A percentile compares a stretch with the other conserved stretches of the same genome.
Evolutionary conservation across 2,113 vertebrate species (phyloP).

Genomic region (Hippocampus abdominalis): DNA sequence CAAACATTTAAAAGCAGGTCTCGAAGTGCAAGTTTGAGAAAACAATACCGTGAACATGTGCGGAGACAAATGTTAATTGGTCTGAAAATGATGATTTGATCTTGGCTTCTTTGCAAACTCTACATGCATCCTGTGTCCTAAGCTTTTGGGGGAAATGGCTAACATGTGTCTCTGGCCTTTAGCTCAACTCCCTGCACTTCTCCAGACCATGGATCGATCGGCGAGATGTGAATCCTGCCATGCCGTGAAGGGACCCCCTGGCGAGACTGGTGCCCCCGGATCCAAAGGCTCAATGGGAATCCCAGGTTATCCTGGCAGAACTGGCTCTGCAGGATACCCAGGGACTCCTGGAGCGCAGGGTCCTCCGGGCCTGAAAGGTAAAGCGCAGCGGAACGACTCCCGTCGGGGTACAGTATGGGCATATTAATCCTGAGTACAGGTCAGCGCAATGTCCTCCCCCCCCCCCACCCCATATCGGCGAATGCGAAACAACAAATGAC

Average conservation of each 20-base stretch:
- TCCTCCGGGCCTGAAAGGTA: slow-evolving; percentile 72
- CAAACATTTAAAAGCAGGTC: background rate
- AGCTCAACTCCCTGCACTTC: slow-evolving; percentile 72
- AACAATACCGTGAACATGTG: background rate
- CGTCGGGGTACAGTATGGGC: background rate
- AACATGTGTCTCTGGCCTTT: slow-evolving; percentile 16
- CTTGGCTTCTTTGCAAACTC: background rate
- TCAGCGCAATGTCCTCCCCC: background rate
- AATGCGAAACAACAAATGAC: slow-evolving; percentile 37
- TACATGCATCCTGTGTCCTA: too few relatives aligned
- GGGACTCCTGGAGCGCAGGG: slow-evolving; percentile 71
- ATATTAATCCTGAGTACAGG: background rate
- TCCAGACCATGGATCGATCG: slow-evolving; percentile 60
- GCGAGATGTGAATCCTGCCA: slow-evolving; percentile 63
- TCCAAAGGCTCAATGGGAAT: slow-evolving; percentile 66
- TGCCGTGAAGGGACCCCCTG: slow-evolving; percentile 65
- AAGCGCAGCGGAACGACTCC: slow-evolving; percentile 5
- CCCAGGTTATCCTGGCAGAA: slow-evolving; percentile 70
- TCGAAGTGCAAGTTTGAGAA: background rate
- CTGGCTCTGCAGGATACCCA: slow-evolving; percentile 68
- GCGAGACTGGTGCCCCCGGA: slow-evolving; percentile 67
- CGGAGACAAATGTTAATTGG: background rate
- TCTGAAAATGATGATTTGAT: background rate
- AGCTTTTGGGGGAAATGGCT: background rate
- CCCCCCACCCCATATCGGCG: background rate